These are phyloP conservation scores for Thermophis baileyi DNA, from an alignment of 2,113 vertebrate genomes.

Conservation along the genomic window DNA sequence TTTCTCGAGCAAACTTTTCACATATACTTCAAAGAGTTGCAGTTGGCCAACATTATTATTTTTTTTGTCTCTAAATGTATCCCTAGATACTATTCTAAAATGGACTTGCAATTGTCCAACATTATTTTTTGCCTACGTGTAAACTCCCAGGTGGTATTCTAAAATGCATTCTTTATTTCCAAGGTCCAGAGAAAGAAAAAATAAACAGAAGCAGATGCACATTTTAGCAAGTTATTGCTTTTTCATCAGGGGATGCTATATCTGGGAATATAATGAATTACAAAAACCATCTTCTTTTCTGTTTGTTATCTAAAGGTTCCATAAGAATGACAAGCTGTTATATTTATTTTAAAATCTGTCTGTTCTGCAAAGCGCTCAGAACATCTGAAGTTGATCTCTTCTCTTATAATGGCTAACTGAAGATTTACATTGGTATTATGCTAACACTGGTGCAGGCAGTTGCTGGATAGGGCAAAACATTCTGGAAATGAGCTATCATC, in stretches of 20 bases:
- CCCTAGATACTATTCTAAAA: not conserved
- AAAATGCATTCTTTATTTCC: not conserved
- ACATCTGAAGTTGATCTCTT: not conserved
- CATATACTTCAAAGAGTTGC: not conserved
- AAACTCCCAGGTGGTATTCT: not conserved
- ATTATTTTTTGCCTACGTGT: not conserved
- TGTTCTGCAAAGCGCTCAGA: not conserved
- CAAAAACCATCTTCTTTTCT: not conserved
- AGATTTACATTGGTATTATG: not conserved
- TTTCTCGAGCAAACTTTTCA: not conserved
- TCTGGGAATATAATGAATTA: not conserved
- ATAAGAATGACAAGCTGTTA: not conserved
- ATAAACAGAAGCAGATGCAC: not conserved
- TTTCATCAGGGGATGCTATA: not conserved
- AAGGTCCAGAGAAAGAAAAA: not conserved
- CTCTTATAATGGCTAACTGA: not conserved
- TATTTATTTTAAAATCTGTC: not conserved
- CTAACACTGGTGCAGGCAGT: not conserved
- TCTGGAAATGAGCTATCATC: not conserved
- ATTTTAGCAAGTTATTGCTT: not conserved
- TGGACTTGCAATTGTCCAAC: not conserved
- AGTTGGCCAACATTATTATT: not conserved
- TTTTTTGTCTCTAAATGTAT: not conserved
- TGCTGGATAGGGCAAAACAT: not conserved
- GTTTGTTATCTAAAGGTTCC: not conserved